phyloP scores from a whole-genome alignment of 2,113 vertebrate species.

The Pica pica region DNA sequence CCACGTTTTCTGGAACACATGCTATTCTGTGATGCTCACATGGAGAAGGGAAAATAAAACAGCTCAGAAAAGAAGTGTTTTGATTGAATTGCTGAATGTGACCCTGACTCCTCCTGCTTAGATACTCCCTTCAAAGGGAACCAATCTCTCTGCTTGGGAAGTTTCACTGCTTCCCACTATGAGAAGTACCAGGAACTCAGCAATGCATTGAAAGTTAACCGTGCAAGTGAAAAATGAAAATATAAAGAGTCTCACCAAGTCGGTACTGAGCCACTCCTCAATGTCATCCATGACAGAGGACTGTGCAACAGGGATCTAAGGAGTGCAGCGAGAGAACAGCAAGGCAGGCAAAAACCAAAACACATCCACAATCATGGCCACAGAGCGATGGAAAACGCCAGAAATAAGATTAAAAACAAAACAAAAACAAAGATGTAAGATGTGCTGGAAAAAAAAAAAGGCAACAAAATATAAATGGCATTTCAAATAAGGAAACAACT shows the following conservation, averaged over 20 bases:
- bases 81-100: neutral
- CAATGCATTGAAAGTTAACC: neutral
- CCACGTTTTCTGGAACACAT: neutral
- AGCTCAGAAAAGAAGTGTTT: neutral
- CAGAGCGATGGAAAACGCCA: slow-evolving; percentile 71
- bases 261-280: slow-evolving; percentile 98
- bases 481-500: slow-evolving; percentile 59
- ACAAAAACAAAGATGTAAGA: slow-evolving; percentile 70
- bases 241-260: slow-evolving; percentile 94
- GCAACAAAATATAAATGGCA: slow-evolving; percentile 56
- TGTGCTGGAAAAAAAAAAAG: slow-evolving; percentile 66
- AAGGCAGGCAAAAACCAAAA: slow-evolving; percentile 82
- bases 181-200: slow-evolving; percentile 16
- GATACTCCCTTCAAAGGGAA: neutral
- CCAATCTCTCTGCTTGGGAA: neutral
- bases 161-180: neutral
- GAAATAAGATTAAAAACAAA: slow-evolving; percentile 73
- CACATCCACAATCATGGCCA: slow-evolving; percentile 71
- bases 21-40: neutral
- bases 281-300: slow-evolving; percentile 99
- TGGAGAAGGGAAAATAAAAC: neutral
- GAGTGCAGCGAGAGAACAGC: slow-evolving; percentile 77
- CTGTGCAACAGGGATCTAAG: slow-evolving; percentile 88
- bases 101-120: neutral
- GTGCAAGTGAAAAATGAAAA: slow-evolving; percentile 31